phyloP scores from a whole-genome alignment of 1,140 invertebrate species.

The Lepidotrigona ventralis region DNA sequence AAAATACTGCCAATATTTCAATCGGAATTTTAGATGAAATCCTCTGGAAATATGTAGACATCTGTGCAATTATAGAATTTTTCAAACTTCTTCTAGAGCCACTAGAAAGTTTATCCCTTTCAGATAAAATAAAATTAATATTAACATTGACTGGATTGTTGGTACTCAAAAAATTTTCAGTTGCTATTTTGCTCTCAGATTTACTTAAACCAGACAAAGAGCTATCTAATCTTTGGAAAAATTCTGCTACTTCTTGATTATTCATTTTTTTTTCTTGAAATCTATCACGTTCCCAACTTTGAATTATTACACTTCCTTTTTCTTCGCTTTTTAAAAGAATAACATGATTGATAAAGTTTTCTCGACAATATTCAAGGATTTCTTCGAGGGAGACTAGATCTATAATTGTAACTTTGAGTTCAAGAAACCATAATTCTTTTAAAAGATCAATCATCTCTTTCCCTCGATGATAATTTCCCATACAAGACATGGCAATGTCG shows the following conservation, averaged over 20 bases:
- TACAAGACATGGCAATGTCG: constrained; percentile 85
- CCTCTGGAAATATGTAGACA: constrained; percentile 80
- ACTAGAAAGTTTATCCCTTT: constrained; percentile 81
- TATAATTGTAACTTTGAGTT: constrained; percentile 80
- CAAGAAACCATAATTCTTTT: constrained; percentile 82
- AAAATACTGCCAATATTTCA: constrained; percentile 82
- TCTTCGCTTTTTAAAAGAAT: constrained; percentile 86
- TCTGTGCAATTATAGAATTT: constrained; percentile 79
- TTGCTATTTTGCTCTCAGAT: constrained; percentile 73
- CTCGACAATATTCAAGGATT: constrained; percentile 84
- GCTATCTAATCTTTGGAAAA: constrained; percentile 79
- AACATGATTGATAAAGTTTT: constrained; percentile 84
- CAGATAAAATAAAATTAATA: constrained; percentile 79
- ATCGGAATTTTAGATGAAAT: constrained; percentile 81
- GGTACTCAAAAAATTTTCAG: constrained; percentile 63
- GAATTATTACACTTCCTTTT: constrained; percentile 82
- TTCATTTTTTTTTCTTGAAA: constrained; percentile 84
- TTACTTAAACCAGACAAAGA: constrained; percentile 65
- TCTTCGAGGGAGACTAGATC: constrained; percentile 83
- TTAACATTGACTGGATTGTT: constrained; percentile 69
- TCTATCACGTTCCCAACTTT: constrained; percentile 82
- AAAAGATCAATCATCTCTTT: constrained; percentile 84
- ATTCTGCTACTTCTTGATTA: constrained; percentile 81
- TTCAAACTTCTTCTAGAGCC: constrained; percentile 80
- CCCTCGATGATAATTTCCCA: constrained; percentile 81